Evolutionary conservation across 1,140 invertebrate genomes (phyloP).

Genomic region (Nasonia giraulti): DNA sequence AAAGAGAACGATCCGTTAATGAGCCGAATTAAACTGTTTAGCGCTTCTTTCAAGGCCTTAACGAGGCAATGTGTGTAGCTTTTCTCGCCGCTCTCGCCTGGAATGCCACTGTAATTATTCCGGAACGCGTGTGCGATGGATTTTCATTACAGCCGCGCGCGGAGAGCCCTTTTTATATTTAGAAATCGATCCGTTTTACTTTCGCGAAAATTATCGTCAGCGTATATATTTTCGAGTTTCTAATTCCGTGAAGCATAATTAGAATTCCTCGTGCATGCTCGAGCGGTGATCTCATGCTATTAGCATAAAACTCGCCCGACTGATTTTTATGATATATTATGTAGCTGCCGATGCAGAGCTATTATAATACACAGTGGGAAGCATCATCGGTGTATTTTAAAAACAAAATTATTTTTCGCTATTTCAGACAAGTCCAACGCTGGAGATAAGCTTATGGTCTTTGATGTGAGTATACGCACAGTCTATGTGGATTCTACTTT

Average conservation of each 20-base stretch:
- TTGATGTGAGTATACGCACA: conserved; percentile 67
- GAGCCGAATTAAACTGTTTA: neutral
- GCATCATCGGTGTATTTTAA: neutral
- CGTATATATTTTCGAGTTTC: neutral
- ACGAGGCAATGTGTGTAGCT: neutral
- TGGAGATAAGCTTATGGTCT: conserved; percentile 66
- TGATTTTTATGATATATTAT: neutral
- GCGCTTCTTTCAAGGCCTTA: neutral
- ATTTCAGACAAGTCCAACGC: conserved; percentile 71
- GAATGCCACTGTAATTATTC: neutral
- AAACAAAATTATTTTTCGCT: conserved; percentile 7
- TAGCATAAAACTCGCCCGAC: neutral
- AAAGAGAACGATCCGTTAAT: neutral
- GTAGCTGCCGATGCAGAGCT: neutral
- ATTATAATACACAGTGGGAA: neutral
- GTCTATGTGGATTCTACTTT: neutral
- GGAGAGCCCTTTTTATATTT: neutral
- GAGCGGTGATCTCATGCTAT: neutral
- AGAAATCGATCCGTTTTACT: neutral
- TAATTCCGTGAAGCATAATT: neutral
- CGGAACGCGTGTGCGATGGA: neutral
- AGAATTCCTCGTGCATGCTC: neutral
- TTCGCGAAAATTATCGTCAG: neutral
- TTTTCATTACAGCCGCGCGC: neutral
- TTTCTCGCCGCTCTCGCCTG: neutral